Conservation (phyloP, 2,888 invertebrate species). For the Drosophila setosimentum region DNA sequence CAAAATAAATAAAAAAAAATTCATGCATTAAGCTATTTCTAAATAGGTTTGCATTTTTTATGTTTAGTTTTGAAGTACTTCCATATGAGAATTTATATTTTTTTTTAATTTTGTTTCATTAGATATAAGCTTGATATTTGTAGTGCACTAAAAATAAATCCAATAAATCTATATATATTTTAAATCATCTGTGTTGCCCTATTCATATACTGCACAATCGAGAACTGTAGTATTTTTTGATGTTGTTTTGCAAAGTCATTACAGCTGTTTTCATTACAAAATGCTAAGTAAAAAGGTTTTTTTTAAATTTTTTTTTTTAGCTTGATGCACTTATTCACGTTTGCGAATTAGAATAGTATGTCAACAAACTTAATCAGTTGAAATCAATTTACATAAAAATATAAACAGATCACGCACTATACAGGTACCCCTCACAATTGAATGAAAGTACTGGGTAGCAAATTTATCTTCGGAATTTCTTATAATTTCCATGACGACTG, state of each 20-base stretch:
- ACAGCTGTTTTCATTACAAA: not conserved
- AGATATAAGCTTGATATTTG: not conserved
- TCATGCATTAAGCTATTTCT: not conserved
- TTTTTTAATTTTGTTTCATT: not conserved
- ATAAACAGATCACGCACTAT: not conserved
- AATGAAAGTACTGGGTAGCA: not conserved
- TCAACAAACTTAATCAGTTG: not conserved
- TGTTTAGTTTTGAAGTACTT: not conserved
- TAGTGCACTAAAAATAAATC: not conserved
- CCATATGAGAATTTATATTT: not conserved
- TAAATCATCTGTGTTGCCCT: not conserved
- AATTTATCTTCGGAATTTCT: not conserved
- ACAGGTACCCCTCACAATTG: not conserved
- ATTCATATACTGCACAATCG: not conserved
- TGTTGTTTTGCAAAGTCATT: not conserved
- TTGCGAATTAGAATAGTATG: not conserved
- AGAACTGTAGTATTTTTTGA: not conserved
- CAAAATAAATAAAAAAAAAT: not conserved
- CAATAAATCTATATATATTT: not conserved
- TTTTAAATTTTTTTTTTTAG: not conserved
- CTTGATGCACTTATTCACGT: not conserved
- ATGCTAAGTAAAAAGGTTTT: not conserved
- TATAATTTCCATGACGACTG: not conserved
- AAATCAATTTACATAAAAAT: not conserved
- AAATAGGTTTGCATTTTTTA: not conserved